Evolutionary conservation across 2,797 vertebrate genomes (phyloP), one percentile per base, ranked within the genome.

Genomic region (Atherinosoma microstoma): DNA sequence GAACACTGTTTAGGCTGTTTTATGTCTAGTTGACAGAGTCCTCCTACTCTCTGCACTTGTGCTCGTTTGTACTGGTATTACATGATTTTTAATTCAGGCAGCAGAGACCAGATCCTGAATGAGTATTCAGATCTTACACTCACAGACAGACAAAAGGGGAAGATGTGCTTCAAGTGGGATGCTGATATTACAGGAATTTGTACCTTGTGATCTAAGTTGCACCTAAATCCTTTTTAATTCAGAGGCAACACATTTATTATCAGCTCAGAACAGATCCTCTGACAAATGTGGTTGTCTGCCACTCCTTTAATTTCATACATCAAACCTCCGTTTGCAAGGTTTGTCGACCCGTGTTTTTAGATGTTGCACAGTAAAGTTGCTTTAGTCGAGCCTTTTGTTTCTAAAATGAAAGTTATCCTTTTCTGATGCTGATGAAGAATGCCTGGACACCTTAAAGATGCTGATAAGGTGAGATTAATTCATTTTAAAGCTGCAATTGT

Each of bases 21-120:
- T 67, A 84, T 84, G 82, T 82, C 75, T 89, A 77, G 81, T 78
- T 82, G 80, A 83, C 74, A 81, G 76, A 75, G 47, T 82, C 75
- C 80, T 83, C 82, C 87, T 64, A 79, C 87, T 80, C 72, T 3
- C n/a, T 3, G 76, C 69, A 80, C 74, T 88, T 88, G 80, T 83
- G 80, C 74, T 77, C 53, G 67, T 72, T 35, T 60, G 60, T 65
- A 54, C 70, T 49, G 54, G 51, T 71, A 47, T 72, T 86, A 84
- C 70, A 35, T 35, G 5, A 35, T 35, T 35, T 6, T 35, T 35
- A 35, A 79, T 80, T 73, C 69, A 71, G 74, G 59, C 71, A 73
- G 60, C 20, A 54, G 47, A 18, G 54, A 76, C 54, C 11, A 62
- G 58, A 49, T 40, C 70, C 57, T 65, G 69, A 76, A 84, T 73